phyloP scores from a whole-genome alignment of 2,113 vertebrate genomes.

The Ochotona princeps region DNA sequence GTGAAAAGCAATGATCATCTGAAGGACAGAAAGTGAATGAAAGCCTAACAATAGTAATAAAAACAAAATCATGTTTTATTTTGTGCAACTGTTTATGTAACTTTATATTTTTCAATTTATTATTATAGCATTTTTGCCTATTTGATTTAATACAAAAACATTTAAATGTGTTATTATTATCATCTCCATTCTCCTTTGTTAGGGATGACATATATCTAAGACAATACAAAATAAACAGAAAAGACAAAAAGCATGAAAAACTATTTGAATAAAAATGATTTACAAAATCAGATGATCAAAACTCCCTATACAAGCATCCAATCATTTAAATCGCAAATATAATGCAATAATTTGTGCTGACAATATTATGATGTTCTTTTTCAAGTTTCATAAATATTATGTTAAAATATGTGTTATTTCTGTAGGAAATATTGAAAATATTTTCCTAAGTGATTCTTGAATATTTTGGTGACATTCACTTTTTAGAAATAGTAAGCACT shows the following conservation, averaged over 20 bases:
- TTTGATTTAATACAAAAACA: neutral
- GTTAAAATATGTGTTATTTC: neutral
- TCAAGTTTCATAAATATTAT: neutral
- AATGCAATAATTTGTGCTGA: neutral
- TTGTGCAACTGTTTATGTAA: neutral
- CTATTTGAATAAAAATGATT: neutral
- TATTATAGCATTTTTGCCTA: neutral
- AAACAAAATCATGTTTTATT: neutral
- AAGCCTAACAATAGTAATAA: neutral
- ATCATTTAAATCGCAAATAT: neutral
- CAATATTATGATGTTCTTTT: neutral
- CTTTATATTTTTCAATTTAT: neutral
- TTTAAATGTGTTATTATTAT: neutral
- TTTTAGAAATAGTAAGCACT: neutral
- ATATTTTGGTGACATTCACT: neutral
- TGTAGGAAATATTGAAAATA: neutral
- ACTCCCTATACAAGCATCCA: neutral
- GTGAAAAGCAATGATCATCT: neutral
- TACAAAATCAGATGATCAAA: slow-evolving; percentile 16
- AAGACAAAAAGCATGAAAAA: neutral
- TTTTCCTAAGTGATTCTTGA: neutral
- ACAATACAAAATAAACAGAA: neutral
- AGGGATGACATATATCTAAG: neutral
- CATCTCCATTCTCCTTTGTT: neutral
- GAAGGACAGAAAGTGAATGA: neutral